phyloP scores from a whole-genome alignment of 2,888 invertebrate species.

The Hirudinaria manillensis region DNA sequence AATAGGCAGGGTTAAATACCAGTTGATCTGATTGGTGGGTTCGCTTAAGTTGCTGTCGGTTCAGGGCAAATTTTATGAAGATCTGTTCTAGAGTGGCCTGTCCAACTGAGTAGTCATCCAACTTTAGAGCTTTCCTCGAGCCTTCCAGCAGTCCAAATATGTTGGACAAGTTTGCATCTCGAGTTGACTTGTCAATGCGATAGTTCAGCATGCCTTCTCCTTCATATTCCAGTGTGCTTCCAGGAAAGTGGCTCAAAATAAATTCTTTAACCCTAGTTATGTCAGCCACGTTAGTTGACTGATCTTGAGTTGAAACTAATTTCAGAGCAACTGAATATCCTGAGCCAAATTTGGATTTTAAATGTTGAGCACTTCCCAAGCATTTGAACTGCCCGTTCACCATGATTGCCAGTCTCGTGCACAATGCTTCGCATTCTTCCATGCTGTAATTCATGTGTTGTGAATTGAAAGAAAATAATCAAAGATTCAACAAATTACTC shows the following conservation, averaged over 20 bases:
- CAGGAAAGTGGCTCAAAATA: slow-evolving; percentile 11
- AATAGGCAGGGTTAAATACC: too few relatives aligned
- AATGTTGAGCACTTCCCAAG: slow-evolving; percentile 65
- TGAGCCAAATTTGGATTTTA: slow-evolving; percentile 66
- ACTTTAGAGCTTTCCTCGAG: slow-evolving; percentile 44
- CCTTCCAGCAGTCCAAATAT: slow-evolving; percentile 51
- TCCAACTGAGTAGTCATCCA: slow-evolving; percentile 69
- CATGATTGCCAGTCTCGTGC: slow-evolving; percentile 71
- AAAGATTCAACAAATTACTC: too few relatives aligned
- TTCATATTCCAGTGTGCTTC: slow-evolving; percentile 13
- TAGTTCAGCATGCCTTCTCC: slow-evolving; percentile 19
- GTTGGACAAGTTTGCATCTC: slow-evolving; percentile 47
- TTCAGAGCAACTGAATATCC: slow-evolving; percentile 53
- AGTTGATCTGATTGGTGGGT: too few relatives aligned
- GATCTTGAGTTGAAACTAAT: slow-evolving; percentile 47
- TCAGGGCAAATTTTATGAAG: slow-evolving; percentile 43
- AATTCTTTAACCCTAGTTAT: not conserved
- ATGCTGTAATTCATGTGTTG: slow-evolving; percentile 54
- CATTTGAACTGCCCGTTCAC: slow-evolving; percentile 66
- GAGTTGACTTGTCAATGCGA: slow-evolving; percentile 51
- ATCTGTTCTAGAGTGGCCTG: slow-evolving; percentile 78
- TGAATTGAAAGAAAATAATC: not conserved
- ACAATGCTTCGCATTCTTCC: slow-evolving; percentile 78
- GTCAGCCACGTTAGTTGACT: not conserved
- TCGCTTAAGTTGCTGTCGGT: too few relatives aligned